Conservation (phyloP, 2,888 invertebrate genomes). For the Drosophila antonietae region DNA sequence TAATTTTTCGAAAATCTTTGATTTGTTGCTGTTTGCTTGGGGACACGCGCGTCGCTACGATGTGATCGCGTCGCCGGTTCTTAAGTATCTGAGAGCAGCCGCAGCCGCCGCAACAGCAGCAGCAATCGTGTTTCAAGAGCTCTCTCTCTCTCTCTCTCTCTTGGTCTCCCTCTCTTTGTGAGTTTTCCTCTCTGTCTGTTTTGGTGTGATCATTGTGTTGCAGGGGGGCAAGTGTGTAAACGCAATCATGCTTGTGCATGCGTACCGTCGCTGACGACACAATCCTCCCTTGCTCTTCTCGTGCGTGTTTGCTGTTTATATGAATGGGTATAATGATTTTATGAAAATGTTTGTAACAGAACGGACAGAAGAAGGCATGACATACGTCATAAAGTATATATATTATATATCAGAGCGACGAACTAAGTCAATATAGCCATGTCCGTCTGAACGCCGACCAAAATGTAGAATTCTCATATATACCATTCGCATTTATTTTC, state of each 20-base stretch:
- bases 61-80: constrained; percentile 67
- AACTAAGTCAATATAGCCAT: no score
- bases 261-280: constrained; percentile 26
- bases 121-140: constrained; percentile 24
- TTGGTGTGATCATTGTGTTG: constrained; percentile 33
- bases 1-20: not conserved
- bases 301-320: no score
- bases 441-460: no score
- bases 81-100: constrained; percentile 66
- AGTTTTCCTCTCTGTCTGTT: no score
- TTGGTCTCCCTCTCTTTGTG: no score
- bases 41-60: constrained; percentile 41
- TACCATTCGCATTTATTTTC: no score
- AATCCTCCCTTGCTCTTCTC: constrained; percentile 1
- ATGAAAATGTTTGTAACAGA: no score
- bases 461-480: no score
- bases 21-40: constrained; percentile 2
- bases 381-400: no score
- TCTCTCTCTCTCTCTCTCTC: constrained; percentile 7
- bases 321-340: no score
- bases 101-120: constrained; percentile 11
- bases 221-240: constrained; percentile 28
- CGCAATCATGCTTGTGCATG: constrained; percentile 54
- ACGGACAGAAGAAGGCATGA: no score
- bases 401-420: no score